Evolutionary conservation across 2,888 invertebrate species (phyloP).

Genomic region (Pomacea canaliculata): DNA sequence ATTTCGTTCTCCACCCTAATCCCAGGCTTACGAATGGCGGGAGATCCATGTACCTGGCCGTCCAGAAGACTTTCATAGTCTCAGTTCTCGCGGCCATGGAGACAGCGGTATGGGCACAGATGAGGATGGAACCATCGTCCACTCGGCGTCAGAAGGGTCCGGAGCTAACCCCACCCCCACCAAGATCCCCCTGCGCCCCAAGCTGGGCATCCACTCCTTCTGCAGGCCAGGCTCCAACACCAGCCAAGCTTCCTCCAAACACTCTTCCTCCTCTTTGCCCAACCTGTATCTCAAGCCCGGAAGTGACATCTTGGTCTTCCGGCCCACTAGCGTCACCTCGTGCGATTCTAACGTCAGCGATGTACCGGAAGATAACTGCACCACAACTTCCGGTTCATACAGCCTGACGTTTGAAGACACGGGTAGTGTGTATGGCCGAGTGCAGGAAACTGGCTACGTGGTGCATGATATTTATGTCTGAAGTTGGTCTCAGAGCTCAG

Average conservation of each 20-base stretch:
- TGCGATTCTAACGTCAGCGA: conserved; percentile 30
- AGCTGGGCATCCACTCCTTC: conserved; percentile 4
- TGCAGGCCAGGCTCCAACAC: conserved; percentile 19
- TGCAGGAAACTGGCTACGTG: conserved; percentile 15
- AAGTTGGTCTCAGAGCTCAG: too few relatives aligned
- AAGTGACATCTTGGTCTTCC: conserved; percentile 24
- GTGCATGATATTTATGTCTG: conserved; percentile 36
- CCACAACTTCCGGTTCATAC: conserved; percentile 36
- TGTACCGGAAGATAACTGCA: conserved; percentile 31
- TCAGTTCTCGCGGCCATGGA: conserved; percentile 30
- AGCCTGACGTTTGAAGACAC: conserved; percentile 30
- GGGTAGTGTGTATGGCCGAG: background rate
- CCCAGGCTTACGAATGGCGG: conserved; percentile 35
- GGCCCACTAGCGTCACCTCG: conserved; percentile 29
- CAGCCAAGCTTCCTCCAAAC: conserved; percentile 23
- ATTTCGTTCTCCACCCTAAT: too few relatives aligned
- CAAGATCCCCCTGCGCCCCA: conserved; percentile 4
- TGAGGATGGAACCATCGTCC: conserved; percentile 26
- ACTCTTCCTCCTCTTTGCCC: conserved; percentile 29
- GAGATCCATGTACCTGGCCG: conserved; percentile 34
- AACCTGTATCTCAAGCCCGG: conserved; percentile 25
- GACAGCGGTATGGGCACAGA: conserved; percentile 36
- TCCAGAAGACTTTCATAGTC: conserved; percentile 32
- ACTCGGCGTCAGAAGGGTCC: background rate
- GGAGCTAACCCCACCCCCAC: background rate